Evolutionary conservation across 2,888 invertebrate genomes (phyloP), one percentile per base, ranked within the genome.

Genomic region (Epinotia bilunana): DNA sequence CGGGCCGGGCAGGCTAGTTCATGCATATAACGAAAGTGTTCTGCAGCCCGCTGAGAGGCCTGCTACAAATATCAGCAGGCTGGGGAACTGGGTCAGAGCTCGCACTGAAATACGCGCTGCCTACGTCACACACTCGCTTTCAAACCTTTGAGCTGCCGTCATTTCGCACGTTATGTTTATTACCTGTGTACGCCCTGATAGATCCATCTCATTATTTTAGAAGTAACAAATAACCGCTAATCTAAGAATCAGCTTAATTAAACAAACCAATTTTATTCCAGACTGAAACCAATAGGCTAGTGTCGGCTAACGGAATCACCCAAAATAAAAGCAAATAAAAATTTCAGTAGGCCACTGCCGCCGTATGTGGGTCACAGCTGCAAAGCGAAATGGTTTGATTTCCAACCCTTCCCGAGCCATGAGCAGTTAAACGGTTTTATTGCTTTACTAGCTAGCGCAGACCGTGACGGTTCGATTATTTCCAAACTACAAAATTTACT

Each of bases 291-390:
- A 39, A 18, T 43, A 63, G n/a, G 13, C 33, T 6, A 39, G 60
- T n/a, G 16, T 68, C n/a, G n/a, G n/a, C 0, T 9, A n/a, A 16
- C 58, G n/a, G 46, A 12, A 58, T 23, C 11, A 23, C 28, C 58
- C 46, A 28, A 69, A 69, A 58, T 60, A 69, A 69, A 68, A 70
- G 23, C 18, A 23, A 60, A 60, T 60, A 61, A 18, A 74, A 70
- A 74, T 65, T 64, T 65, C 60, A 74, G 70, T 60, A 65, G 70
- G 74, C 73, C 74, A 28, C 63, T n/a, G 74, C 68, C 74, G 58
- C 63, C 20, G 53, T 20, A 71, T 71, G 43, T 74, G 60, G 74
- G 74, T 74, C 74, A 74, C 69, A 60, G 16, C 57, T 60, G 46
- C 46, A 33, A 28, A 28, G 39, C 57, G 57, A 18, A 12, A 57